Percentiles rank a stretch among this genome's conserved stretches.
phyloP scores from a whole-genome alignment of 2,113 vertebrate genomes.

The Atlantisia rogersi region DNA sequence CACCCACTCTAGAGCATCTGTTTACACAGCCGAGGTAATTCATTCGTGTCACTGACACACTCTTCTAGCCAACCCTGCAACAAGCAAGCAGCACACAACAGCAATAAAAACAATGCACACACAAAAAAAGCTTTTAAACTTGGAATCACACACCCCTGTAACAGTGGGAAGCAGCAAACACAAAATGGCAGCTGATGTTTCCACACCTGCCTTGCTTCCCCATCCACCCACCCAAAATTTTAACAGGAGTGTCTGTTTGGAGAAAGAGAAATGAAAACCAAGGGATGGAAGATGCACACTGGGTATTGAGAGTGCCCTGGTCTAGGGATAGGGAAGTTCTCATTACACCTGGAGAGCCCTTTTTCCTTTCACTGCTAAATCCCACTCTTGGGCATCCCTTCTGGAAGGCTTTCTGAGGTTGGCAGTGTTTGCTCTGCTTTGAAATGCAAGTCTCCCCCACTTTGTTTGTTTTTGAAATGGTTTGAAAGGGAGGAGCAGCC shows the following conservation, averaged over 20 bases:
- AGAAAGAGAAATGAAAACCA: constrained; percentile 42
- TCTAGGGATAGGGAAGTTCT: constrained; percentile 6
- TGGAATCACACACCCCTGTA: background rate
- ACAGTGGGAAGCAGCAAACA: background rate
- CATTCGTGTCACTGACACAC: background rate
- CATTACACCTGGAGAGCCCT: constrained; percentile 26
- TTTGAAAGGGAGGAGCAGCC: constrained; percentile 53
- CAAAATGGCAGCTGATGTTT: background rate
- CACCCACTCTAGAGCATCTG: background rate
- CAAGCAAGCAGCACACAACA: background rate
- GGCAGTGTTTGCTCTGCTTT: constrained; percentile 59
- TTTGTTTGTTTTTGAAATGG: constrained; percentile 69
- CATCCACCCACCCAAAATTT: background rate
- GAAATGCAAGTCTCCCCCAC: constrained; percentile 37
- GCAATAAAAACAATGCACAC: background rate
- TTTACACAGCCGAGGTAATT: background rate
- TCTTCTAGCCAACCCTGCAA: background rate
- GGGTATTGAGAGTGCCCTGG: background rate
- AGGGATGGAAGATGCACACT: background rate
- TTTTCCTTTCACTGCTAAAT: constrained; percentile 65
- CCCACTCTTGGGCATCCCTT: background rate
- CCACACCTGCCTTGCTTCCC: background rate
- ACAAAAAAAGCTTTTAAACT: background rate
- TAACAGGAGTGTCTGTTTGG: background rate
- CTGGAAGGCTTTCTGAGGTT: constrained; percentile 38